Conservation (phyloP, 2,113 vertebrate genomes). For the Fulica atra region DNA sequence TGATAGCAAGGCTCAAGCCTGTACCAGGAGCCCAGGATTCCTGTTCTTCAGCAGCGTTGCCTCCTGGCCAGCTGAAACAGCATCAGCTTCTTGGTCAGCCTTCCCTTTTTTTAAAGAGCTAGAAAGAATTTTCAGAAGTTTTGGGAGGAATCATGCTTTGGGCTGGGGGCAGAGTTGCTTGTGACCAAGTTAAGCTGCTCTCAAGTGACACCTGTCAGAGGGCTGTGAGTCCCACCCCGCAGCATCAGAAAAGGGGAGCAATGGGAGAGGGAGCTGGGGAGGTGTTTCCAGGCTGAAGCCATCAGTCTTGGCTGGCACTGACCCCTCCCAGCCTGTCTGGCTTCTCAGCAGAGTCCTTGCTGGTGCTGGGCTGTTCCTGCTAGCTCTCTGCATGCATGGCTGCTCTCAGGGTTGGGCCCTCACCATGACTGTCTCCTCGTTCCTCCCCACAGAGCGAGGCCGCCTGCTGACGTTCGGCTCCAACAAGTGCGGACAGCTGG, state of each 20-base stretch:
- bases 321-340: background rate
- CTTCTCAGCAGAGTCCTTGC: background rate
- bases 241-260: background rate
- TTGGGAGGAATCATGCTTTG: background rate
- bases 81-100: background rate
- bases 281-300: background rate
- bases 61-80: slow-evolving; percentile 5
- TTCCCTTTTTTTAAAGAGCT: background rate
- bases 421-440: background rate
- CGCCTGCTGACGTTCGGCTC: slow-evolving; percentile 94
- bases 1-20: background rate
- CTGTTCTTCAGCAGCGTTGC: background rate
- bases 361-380: background rate
- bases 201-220: background rate
- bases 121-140: no score
- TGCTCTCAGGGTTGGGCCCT: background rate
- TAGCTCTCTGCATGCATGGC: background rate
- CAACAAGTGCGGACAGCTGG: slow-evolving; percentile 95
- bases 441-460: slow-evolving; percentile 83
- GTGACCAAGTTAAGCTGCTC: background rate
- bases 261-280: background rate
- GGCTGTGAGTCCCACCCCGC: background rate
- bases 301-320: background rate
- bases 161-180: background rate
- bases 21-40: background rate